Evolutionary conservation across 2,888 invertebrate species (phyloP), one percentile per base, ranked within the genome.

Genomic region (Cryptus viduatorius): DNA sequence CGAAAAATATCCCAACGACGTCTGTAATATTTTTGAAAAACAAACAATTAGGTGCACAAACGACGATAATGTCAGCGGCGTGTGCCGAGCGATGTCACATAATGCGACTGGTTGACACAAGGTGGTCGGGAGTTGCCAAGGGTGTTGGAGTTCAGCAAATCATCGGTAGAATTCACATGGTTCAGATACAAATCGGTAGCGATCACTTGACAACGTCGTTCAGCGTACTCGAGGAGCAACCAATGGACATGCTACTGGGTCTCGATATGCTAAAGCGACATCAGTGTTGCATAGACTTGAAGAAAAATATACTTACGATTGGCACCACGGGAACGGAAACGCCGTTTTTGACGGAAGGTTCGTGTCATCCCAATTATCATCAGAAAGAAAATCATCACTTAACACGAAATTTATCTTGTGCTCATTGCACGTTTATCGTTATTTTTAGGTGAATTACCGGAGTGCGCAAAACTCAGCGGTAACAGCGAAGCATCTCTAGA

Each of bases 231-330:
- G 98, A 98, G 92, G 97, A 99, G 90, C 99, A 99, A 93, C 98
- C 98, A 0, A 99, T 99, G 98, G 99, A 99, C 91, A 98, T 99
- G 98, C 94, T 99, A 80, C 95, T 99, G 14, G 99, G 99, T 0
- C 95, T 99, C 77, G 99, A 99, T 92, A 99, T 99, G 98, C 95
- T 99, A 0, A 98, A 98, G 94, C 95, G 99, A 90, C 99, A 99
- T 95, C 99, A 98, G 95, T 99, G 99, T 94, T 97, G 96, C 89
- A 98, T 99, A 89, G 99, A 99, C 94, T 94, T 99, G 89, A 97
- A 97, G 92, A 95, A 96, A 67, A 99, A 98, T 94, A 96, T 98
- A 3, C 95, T 99, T 46, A 95, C 96, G 86, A 99, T 99, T 90
- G 99, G 99, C 50, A 99, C 99, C 0, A 99, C 99, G 0, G 98